A percentile compares a stretch with the other conserved stretches of the same genome.
Evolutionary conservation across 2,113 vertebrate species (phyloP).

Genomic region (Asarcornis scutulata): DNA sequence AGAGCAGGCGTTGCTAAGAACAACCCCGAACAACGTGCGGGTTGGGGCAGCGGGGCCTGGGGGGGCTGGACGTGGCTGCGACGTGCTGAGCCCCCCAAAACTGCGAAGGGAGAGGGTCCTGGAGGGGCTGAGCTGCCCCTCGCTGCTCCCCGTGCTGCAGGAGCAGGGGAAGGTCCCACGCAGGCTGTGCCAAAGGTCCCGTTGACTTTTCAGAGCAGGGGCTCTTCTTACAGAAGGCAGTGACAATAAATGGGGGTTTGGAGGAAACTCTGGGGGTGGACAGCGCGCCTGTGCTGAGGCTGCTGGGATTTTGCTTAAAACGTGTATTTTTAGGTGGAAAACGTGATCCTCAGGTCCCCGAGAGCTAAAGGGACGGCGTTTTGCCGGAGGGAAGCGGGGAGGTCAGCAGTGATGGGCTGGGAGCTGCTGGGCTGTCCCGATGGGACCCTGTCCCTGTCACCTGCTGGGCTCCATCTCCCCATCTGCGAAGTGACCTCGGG

Average conservation of each 20-base stretch:
- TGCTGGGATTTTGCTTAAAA: not conserved
- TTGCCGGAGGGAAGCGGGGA: not conserved
- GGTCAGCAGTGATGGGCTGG: not conserved
- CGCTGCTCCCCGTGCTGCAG: not conserved
- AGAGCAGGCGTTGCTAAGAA: not conserved
- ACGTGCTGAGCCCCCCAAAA: not conserved
- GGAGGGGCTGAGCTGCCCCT: not conserved
- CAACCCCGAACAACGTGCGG: not conserved
- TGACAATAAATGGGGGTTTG: not conserved
- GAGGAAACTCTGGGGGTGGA: not conserved
- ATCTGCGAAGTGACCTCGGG: not conserved
- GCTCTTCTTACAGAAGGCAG: not conserved
- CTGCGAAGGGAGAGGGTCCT: not conserved
- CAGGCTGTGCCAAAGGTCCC: not conserved
- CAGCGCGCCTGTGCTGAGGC: not conserved
- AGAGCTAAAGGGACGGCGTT: not conserved
- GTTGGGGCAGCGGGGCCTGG: not conserved
- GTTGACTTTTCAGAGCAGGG: too few species aligned
- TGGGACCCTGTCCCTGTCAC: not conserved
- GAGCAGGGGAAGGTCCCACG: too few species aligned
- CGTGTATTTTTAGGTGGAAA: not conserved
- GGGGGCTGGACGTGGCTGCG: accelerated
- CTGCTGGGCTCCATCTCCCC: not conserved
- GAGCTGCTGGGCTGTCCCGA: not conserved
- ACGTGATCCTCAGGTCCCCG: accelerated